These are phyloP conservation scores for Fopius arisanus DNA, from an alignment of 1,140 invertebrate genomes.

Conservation along the genomic window DNA sequence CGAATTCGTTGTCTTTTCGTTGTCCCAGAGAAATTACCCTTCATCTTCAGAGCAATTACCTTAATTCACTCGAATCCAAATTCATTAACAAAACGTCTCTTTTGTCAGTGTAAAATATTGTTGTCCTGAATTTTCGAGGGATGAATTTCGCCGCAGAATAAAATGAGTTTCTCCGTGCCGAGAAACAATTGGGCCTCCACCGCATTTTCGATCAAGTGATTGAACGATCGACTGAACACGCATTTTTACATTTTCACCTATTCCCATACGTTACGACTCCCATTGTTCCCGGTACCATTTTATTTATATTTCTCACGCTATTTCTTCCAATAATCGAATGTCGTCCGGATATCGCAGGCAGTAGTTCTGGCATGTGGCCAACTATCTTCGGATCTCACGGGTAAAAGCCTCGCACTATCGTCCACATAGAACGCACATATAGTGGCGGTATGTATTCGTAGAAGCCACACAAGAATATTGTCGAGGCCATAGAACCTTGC, in stretches of 20 bases:
- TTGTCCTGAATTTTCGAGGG: too few relatives aligned
- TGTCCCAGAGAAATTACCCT: too few relatives aligned
- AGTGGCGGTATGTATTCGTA: not conserved
- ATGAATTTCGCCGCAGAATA: too few relatives aligned
- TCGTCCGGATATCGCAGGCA: slow-evolving; percentile 39
- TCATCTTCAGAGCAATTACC: too few relatives aligned
- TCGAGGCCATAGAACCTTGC: slow-evolving; percentile 23
- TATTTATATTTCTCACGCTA: slow-evolving; percentile 46
- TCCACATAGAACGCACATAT: not conserved
- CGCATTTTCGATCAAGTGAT: not conserved
- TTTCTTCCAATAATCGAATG: slow-evolving; percentile 45
- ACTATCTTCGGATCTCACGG: slow-evolving; percentile 5
- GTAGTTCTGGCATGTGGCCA: slow-evolving; percentile 36
- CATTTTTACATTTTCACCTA: not conserved
- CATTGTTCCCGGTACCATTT: slow-evolving; percentile 19
- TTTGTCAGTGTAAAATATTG: too few relatives aligned
- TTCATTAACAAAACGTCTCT: too few relatives aligned
- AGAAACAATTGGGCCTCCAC: too few relatives aligned
- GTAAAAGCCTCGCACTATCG: not conserved
- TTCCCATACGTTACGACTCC: not conserved
- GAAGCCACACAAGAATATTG: slow-evolving; percentile 23
- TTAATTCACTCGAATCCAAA: too few relatives aligned
- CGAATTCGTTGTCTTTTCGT: too few relatives aligned
- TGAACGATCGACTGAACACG: not conserved
- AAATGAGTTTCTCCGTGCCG: too few relatives aligned